A percentile compares a stretch with the other conserved stretches of the same genome.
These are phyloP conservation scores for Hippocampus mohnikei DNA, from an alignment of 2,113 vertebrate genomes.

Conservation along the genomic window DNA sequence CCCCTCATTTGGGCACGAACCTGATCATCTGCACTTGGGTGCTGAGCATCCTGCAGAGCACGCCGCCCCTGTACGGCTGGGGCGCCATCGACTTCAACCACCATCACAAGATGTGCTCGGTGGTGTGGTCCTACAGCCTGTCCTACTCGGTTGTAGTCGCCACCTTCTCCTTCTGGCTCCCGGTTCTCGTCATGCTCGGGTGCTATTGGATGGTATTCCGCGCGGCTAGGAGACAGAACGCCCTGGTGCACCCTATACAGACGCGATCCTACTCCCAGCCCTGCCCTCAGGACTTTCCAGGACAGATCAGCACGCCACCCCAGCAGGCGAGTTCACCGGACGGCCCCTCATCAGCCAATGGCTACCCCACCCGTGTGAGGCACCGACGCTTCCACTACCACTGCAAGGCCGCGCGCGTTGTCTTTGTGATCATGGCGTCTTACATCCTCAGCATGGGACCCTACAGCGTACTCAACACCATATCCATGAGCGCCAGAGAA, in stretches of 20 bases:
- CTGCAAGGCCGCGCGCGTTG: conserved; percentile 84
- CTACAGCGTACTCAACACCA: conserved; percentile 78
- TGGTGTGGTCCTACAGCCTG: conserved; percentile 81
- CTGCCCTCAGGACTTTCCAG: conserved; percentile 58
- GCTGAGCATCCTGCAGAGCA: conserved; percentile 80
- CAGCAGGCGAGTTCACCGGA: conserved; percentile 44
- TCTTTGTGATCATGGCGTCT: conserved; percentile 84
- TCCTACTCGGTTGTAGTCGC: conserved; percentile 79
- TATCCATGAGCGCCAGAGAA: conserved; percentile 69
- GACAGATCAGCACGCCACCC: conserved; percentile 37
- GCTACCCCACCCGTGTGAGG: conserved; percentile 58
- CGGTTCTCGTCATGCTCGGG: conserved; percentile 79
- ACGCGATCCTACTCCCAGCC: conserved; percentile 58
- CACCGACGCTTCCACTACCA: conserved; percentile 79
- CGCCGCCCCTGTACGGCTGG: conserved; percentile 85
- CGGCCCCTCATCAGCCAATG: conserved; percentile 45
- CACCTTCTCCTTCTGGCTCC: conserved; percentile 79
- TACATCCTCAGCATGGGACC: conserved; percentile 85
- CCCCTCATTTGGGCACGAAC: conserved; percentile 76
- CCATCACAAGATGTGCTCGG: conserved; percentile 76
- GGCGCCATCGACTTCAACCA: conserved; percentile 79
- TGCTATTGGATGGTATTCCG: conserved; percentile 88
- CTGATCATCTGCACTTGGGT: conserved; percentile 84
- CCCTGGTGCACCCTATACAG: conserved; percentile 79
- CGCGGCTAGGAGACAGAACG: conserved; percentile 82